A percentile compares a stretch with the other conserved stretches of the same genome.
These are phyloP conservation scores for Rana temporaria DNA, from an alignment of 2,113 vertebrate genomes.

Conservation along the genomic window DNA sequence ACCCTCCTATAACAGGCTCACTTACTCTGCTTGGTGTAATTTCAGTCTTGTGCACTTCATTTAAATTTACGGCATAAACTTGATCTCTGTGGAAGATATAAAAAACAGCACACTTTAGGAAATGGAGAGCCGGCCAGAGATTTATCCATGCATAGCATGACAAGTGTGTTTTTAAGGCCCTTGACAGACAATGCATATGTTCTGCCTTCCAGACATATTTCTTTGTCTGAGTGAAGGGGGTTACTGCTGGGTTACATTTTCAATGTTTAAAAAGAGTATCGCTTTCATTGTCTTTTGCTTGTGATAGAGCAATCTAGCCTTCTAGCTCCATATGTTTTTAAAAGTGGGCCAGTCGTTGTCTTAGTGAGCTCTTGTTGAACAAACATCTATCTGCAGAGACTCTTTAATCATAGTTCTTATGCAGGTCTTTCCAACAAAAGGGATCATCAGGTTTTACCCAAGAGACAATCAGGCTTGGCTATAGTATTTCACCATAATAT, in stretches of 20 bases:
- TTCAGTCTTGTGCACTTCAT: conserved; percentile 92
- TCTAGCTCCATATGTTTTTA: conserved; percentile 26
- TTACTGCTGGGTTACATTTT: conserved; percentile 40
- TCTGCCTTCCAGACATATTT: conserved; percentile 59
- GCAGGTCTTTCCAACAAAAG: conserved; percentile 63
- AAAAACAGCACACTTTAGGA: conserved; percentile 59
- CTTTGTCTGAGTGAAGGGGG: conserved; percentile 53
- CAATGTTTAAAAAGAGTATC: conserved; percentile 4
- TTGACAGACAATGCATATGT: conserved; percentile 42
- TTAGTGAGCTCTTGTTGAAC: not conserved
- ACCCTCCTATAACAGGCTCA: conserved; percentile 33
- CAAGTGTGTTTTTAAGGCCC: conserved; percentile 63
- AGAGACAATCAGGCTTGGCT: conserved; percentile 62
- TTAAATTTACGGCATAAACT: conserved; percentile 96
- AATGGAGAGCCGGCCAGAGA: conserved; percentile 53
- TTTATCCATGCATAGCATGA: conserved; percentile 64
- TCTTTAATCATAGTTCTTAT: conserved; percentile 60
- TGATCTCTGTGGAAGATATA: conserved; percentile 86
- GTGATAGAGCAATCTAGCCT: conserved; percentile 3
- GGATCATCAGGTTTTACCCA: conserved; percentile 54
- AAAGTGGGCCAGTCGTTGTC: not conserved
- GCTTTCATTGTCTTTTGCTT: conserved; percentile 6
- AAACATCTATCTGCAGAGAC: conserved; percentile 53
- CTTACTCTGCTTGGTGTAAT: conserved; percentile 94
- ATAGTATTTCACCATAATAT: conserved; percentile 64